Percentiles rank a stretch among this genome's conserved stretches.
Evolutionary conservation across 2,888 invertebrate species (phyloP).

Genomic region (Aphodius sticticus): DNA sequence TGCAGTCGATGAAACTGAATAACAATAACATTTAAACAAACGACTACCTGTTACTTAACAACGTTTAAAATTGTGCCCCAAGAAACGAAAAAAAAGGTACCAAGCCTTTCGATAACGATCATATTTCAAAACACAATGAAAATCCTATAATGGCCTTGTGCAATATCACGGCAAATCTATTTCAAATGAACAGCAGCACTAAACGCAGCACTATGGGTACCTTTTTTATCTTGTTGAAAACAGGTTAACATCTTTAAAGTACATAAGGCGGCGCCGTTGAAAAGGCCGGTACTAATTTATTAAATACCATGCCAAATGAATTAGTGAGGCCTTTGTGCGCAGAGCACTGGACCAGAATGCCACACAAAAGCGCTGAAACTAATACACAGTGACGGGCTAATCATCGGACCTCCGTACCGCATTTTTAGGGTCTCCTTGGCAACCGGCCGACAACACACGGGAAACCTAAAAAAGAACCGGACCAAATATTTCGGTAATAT

Average conservation of each 20-base stretch:
- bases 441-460: not conserved
- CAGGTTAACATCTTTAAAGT: conserved; percentile 26
- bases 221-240: conserved; percentile 27
- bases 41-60: not conserved
- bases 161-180: not conserved
- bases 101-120: not conserved
- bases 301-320: conserved; percentile 38
- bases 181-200: not conserved
- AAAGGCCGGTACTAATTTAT: conserved; percentile 33
- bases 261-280: conserved; percentile 18
- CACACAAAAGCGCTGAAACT: conserved; percentile 50
- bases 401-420: conserved; percentile 42
- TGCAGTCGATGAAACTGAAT: too few species aligned
- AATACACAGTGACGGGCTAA: conserved; percentile 55
- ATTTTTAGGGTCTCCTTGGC: not conserved
- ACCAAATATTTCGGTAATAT: too few species aligned
- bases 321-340: conserved; percentile 35
- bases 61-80: not conserved
- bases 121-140: not conserved
- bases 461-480: not conserved
- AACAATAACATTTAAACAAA: too few species aligned
- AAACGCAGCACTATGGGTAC: not conserved
- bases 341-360: conserved; percentile 48
- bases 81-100: not conserved
- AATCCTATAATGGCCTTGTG: not conserved